Evolutionary conservation across 2,797 vertebrate genomes (phyloP).

Genomic region (Xenopus petersii): DNA sequence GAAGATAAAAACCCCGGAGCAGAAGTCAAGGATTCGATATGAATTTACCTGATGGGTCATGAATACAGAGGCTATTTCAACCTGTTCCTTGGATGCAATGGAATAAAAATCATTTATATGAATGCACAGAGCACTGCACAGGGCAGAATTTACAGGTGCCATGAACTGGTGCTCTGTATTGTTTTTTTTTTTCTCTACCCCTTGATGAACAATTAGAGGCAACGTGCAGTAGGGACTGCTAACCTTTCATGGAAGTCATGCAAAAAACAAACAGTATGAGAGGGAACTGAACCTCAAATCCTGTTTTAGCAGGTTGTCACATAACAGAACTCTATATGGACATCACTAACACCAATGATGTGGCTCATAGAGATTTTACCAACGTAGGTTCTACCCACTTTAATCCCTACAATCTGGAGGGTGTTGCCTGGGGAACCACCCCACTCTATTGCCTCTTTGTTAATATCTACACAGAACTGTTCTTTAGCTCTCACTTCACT

Average conservation of each 20-base stretch:
- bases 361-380: too few species aligned
- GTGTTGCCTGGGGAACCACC: too few species aligned
- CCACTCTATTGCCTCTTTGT: too few species aligned
- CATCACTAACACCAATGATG: too few species aligned
- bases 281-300: neutral
- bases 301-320: neutral
- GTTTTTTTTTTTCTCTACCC: neutral
- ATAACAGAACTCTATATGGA: neutral
- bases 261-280: too few species aligned
- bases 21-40: slow-evolving; percentile 48
- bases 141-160: slow-evolving; percentile 37
- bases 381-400: too few species aligned
- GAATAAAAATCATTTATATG: slow-evolving; percentile 44
- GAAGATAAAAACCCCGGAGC: slow-evolving; percentile 42
- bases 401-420: too few species aligned
- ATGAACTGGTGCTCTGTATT: slow-evolving; percentile 26
- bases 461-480: too few species aligned
- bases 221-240: too few species aligned
- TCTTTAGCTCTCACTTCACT: too few species aligned
- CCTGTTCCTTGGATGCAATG: slow-evolving; percentile 20
- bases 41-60: slow-evolving; percentile 46
- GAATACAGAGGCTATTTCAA: slow-evolving; percentile 42
- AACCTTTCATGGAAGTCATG: too few species aligned
- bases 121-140: neutral
- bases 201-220: too few species aligned